Conservation (phyloP, 2,888 invertebrate species). For the Plebejus argus region DNA sequence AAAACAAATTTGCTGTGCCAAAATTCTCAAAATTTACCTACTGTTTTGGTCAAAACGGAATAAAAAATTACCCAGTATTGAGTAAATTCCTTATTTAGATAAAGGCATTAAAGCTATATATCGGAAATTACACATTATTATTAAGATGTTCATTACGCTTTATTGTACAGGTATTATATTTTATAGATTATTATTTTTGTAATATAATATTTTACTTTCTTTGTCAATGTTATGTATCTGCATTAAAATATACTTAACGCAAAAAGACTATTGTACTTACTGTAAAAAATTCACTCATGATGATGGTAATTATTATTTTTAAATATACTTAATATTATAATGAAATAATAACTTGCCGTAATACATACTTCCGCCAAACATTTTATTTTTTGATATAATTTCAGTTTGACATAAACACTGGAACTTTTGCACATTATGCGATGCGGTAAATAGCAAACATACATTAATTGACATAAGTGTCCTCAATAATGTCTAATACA, state of each 20-base stretch:
- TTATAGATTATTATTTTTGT: constrained; percentile 43
- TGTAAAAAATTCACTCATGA: no score
- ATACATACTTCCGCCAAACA: no score
- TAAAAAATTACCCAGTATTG: background rate
- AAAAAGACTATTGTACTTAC: background rate
- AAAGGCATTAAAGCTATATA: background rate
- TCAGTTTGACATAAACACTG: background rate
- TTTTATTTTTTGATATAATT: no score
- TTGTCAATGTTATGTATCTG: no score
- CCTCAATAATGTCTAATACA: no score
- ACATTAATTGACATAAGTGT: no score
- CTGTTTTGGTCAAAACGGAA: background rate
- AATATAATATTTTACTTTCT: background rate
- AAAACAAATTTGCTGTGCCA: background rate
- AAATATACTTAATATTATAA: no score
- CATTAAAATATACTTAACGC: background rate
- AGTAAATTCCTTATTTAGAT: background rate
- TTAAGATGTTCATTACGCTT: background rate
- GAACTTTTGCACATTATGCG: background rate
- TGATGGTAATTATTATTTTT: no score
- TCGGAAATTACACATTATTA: background rate
- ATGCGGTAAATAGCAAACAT: background rate
- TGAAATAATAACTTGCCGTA: no score
- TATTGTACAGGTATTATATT: constrained; percentile 8
- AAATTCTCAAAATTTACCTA: background rate